Percentiles rank a stretch among this genome's conserved stretches.
These are phyloP conservation scores for Strigamia transsilvanica DNA, from an alignment of 2,888 invertebrate species.

Conservation along the genomic window DNA sequence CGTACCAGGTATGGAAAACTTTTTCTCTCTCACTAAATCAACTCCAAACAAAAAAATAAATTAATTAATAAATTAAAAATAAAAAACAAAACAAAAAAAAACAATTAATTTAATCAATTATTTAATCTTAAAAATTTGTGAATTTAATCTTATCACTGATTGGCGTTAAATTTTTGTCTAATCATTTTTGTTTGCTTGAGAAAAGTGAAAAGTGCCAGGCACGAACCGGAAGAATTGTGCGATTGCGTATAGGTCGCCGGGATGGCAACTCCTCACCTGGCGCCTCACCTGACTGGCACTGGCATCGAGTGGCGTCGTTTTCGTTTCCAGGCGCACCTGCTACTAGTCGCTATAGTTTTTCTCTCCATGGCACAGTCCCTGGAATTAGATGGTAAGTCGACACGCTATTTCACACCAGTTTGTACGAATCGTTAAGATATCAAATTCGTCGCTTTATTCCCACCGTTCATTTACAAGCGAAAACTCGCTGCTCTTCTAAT, in stretches of 20 bases:
- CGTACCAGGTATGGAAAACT: constrained; percentile 2
- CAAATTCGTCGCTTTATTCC: neutral
- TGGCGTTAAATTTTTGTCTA: neutral
- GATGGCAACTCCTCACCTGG: constrained; percentile 49
- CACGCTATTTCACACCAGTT: neutral
- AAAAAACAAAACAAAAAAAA: neutral
- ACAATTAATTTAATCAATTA: neutral
- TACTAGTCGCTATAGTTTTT: constrained; percentile 9
- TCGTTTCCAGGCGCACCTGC: constrained; percentile 37
- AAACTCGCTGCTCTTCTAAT: neutral
- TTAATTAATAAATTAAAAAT: too few relatives aligned
- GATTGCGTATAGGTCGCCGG: constrained; percentile 36
- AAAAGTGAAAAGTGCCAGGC: neutral
- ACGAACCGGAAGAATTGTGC: constrained; percentile 36
- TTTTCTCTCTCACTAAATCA: neutral
- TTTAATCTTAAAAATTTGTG: too few relatives aligned
- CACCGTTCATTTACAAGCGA: neutral
- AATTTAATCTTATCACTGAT: too few relatives aligned
- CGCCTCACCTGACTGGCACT: constrained; percentile 28
- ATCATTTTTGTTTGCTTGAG: neutral
- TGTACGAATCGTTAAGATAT: neutral
- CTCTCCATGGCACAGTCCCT: constrained; percentile 17
- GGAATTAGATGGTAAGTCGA: neutral
- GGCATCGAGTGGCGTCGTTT: constrained; percentile 29
- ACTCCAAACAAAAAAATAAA: neutral